Conservation (phyloP, 2,888 invertebrate genomes). For the Hydrotaea diabolus region DNA sequence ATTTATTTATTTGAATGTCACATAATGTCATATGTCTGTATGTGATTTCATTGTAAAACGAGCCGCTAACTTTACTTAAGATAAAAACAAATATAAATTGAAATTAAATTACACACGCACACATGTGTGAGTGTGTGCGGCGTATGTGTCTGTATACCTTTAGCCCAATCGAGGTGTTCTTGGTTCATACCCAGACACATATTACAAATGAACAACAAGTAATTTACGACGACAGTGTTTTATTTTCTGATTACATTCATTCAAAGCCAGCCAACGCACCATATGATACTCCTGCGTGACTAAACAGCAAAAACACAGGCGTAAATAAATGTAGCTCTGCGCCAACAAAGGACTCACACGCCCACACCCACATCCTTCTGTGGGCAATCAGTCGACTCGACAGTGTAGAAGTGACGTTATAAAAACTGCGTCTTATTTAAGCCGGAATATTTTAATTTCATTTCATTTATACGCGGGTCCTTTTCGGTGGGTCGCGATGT, state of each 20-base stretch:
- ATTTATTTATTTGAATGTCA: constrained; percentile 1
- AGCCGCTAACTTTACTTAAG: not conserved
- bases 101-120: not conserved
- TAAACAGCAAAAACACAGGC: not conserved
- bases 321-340: not conserved
- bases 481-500: not conserved
- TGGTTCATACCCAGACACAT: too few species aligned
- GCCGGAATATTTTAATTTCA: constrained; percentile 34
- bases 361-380: not conserved
- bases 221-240: constrained; percentile 26
- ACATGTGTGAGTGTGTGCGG: too few species aligned
- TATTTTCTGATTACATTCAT: constrained; percentile 29
- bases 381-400: not conserved
- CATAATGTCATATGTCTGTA: not conserved
- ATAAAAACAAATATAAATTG: constrained; percentile 7
- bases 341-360: not conserved
- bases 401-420: constrained; percentile 25
- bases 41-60: constrained; percentile 7
- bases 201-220: not conserved
- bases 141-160: not conserved
- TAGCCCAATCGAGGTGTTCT: not conserved
- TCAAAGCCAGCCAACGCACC: not conserved
- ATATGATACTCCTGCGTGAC: constrained; percentile 10
- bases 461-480: constrained; percentile 9
- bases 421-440: constrained; percentile 28